Percentiles rank a stretch among this genome's conserved stretches.
Evolutionary conservation across 2,888 invertebrate genomes (phyloP).

Genomic region (Monoplex corrugatus): DNA sequence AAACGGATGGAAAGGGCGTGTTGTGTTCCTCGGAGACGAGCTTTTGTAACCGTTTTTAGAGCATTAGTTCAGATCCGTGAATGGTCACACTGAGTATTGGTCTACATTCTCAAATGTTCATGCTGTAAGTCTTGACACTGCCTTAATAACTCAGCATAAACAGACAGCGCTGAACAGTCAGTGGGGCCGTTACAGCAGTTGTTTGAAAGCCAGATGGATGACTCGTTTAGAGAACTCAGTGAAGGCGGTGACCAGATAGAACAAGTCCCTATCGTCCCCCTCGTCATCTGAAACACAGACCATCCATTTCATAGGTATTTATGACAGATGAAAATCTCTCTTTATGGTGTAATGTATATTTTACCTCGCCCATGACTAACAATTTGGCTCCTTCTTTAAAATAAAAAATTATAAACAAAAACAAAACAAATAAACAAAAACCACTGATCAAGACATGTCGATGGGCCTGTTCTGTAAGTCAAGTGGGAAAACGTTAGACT

Average conservation of each 20-base stretch:
- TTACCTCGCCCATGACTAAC: background rate
- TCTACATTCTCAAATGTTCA: no score
- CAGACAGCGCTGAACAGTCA: no score
- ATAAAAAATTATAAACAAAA: background rate
- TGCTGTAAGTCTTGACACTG: no score
- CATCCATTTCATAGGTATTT: background rate
- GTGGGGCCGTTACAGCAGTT: constrained; percentile 54
- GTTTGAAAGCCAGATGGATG: constrained; percentile 71
- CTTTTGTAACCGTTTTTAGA: no score
- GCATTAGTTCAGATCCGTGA: no score
- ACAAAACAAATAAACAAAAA: background rate
- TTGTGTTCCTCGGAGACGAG: no score
- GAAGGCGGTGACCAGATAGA: constrained; percentile 76
- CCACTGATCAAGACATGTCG: background rate
- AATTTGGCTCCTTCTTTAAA: background rate
- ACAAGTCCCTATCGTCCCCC: constrained; percentile 74
- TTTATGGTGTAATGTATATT: background rate
- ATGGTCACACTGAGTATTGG: no score
- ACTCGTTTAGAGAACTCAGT: constrained; percentile 77
- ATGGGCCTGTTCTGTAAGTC: background rate
- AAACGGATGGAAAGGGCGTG: no score
- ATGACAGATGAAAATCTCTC: background rate
- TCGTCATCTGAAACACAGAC: constrained; percentile 65
- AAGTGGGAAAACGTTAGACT: no score
- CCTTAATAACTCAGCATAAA: no score